Conservation (phyloP, 2,888 invertebrate genomes). For the Caenorhabditis afra region DNA sequence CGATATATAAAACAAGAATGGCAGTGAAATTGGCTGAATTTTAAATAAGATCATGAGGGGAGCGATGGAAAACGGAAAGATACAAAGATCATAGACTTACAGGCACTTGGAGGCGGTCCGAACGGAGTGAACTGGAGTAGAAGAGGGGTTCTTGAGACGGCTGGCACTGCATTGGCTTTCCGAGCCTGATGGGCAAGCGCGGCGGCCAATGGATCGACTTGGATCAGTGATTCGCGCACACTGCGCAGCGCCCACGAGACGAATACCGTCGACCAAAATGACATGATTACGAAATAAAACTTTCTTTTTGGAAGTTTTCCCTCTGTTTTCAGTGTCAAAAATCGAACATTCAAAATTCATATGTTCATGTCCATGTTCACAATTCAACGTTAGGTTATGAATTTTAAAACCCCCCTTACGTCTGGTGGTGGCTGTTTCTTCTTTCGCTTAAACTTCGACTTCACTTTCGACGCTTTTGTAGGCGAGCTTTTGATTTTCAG, state of each 20-base stretch:
- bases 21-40: background rate
- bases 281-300: constrained; percentile 20
- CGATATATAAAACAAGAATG: background rate
- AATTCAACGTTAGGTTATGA: background rate
- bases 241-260: constrained; percentile 73
- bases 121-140: constrained; percentile 74
- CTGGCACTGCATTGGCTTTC: constrained; percentile 58
- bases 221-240: constrained; percentile 71
- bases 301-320: too few species aligned
- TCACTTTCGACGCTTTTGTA: constrained; percentile 21
- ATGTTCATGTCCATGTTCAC: background rate
- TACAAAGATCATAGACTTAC: too few species aligned
- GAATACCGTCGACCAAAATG: constrained; percentile 66
- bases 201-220: constrained; percentile 72
- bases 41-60: background rate
- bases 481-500: constrained; percentile 48
- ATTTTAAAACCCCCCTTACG: constrained; percentile 32
- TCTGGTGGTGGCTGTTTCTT: constrained; percentile 57
- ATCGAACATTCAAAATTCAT: background rate
- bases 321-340: background rate
- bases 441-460: constrained; percentile 38
- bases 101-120: constrained; percentile 58
- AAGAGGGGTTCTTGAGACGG: constrained; percentile 69
- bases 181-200: constrained; percentile 65
- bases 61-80: too few species aligned